phyloP scores from a whole-genome alignment of 2,888 invertebrate genomes.

The Trichopoda pennipes region DNA sequence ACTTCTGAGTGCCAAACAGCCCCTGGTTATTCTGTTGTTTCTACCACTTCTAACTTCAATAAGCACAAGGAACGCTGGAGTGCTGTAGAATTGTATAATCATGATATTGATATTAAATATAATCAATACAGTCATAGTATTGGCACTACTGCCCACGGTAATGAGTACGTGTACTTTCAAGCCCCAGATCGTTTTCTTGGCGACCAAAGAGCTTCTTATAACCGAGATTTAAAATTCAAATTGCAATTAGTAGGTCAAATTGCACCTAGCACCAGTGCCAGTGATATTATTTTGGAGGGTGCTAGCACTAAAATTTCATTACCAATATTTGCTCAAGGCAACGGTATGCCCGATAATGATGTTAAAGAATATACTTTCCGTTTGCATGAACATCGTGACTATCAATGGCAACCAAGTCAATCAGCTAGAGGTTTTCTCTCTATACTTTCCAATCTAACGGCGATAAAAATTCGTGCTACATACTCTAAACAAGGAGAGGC shows the following conservation, averaged over 20 bases:
- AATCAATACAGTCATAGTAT: conserved; percentile 91
- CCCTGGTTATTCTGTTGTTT: conserved; percentile 88
- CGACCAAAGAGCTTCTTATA: conserved; percentile 96
- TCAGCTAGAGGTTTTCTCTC: conserved; percentile 94
- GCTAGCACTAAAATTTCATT: conserved; percentile 90
- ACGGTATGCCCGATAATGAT: conserved; percentile 86
- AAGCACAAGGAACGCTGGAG: conserved; percentile 93
- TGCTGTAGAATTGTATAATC: conserved; percentile 84
- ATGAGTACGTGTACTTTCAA: conserved; percentile 92
- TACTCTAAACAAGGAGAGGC: conserved; percentile 93
- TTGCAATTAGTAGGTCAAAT: conserved; percentile 90
- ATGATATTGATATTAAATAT: conserved; percentile 85
- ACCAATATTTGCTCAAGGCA: conserved; percentile 95
- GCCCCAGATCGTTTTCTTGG: conserved; percentile 95
- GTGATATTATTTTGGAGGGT: conserved; percentile 95
- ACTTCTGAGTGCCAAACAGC: conserved; percentile 95
- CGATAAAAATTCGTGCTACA: conserved; percentile 95
- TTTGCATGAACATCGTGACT: conserved; percentile 94
- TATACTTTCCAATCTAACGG: conserved; percentile 94
- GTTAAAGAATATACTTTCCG: conserved; percentile 84
- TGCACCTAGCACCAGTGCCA: conserved; percentile 89
- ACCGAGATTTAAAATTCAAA: conserved; percentile 94
- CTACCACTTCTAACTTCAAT: conserved; percentile 91
- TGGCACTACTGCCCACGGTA: conserved; percentile 85
- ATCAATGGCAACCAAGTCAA: conserved; percentile 96